These are phyloP conservation scores for Procambarus virginalis DNA, from an alignment of 1,140 invertebrate species.

Conservation along the genomic window DNA sequence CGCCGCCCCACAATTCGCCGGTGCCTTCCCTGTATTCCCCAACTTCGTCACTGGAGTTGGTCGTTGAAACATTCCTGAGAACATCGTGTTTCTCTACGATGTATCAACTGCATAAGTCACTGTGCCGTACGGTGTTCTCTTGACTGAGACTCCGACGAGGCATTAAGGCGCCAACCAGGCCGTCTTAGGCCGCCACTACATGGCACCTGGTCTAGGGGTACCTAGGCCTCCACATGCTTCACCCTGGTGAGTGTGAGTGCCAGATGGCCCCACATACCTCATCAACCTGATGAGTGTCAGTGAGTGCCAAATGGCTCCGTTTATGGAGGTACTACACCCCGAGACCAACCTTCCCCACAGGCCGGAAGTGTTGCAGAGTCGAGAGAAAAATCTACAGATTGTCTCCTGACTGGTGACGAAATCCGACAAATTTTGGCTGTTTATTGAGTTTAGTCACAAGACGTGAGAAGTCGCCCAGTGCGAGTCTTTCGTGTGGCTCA, in stretches of 20 bases:
- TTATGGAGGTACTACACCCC: not conserved
- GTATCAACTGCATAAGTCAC: not conserved
- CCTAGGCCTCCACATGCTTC: not conserved
- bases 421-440: not conserved
- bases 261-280: not conserved
- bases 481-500: not conserved
- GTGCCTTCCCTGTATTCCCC: not conserved
- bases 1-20: not conserved
- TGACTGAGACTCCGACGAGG: not conserved
- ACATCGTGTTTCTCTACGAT: not conserved
- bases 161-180: not conserved
- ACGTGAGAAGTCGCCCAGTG: not conserved
- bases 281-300: not conserved
- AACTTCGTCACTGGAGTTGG: not conserved
- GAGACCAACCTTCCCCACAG: not conserved
- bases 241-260: not conserved
- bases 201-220: not conserved
- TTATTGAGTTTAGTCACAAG: not conserved
- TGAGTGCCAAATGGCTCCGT: not conserved
- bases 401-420: not conserved
- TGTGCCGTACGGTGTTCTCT: not conserved
- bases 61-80: not conserved
- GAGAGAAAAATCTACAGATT: not conserved
- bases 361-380: slow-evolving; percentile 1
- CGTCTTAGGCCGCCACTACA: not conserved